Conservation (phyloP, 2,113 vertebrate genomes). For the Nothoprocta perdicaria region DNA sequence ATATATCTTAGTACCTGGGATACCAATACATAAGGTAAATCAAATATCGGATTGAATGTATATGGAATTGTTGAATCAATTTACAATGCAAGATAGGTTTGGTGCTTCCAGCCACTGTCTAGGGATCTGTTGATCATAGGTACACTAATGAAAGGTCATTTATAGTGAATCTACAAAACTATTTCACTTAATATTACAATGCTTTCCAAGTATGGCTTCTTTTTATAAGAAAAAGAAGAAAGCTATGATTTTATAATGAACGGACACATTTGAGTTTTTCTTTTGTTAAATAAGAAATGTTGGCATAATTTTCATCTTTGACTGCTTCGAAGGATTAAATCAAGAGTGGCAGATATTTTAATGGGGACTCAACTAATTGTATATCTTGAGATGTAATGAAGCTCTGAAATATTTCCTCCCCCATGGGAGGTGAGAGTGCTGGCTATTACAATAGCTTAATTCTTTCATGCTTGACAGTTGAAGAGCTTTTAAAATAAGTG, state of each 20-base stretch:
- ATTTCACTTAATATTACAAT: not conserved
- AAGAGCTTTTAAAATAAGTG: not conserved
- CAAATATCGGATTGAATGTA: not conserved
- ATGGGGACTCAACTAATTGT: not conserved
- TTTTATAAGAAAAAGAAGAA: not conserved
- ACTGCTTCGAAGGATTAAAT: not conserved
- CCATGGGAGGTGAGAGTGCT: not conserved
- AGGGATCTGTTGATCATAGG: not conserved
- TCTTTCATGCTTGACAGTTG: slow-evolving; percentile 27
- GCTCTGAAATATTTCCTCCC: not conserved
- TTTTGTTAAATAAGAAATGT: not conserved
- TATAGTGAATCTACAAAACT: not conserved
- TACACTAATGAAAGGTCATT: not conserved
- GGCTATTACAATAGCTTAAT: slow-evolving; percentile 14
- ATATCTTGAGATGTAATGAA: slow-evolving; percentile 29
- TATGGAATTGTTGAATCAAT: not conserved
- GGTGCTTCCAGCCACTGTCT: not conserved
- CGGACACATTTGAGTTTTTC: too few relatives aligned
- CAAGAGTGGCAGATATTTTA: not conserved
- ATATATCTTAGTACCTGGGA: not conserved
- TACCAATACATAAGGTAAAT: not conserved
- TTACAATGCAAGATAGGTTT: not conserved
- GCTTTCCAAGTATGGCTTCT: not conserved
- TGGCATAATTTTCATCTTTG: not conserved
- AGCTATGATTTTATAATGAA: not conserved